Evolutionary conservation across 2,888 invertebrate species (phyloP), one percentile per base, ranked within the genome.

Genomic region (Auanema sp.): DNA sequence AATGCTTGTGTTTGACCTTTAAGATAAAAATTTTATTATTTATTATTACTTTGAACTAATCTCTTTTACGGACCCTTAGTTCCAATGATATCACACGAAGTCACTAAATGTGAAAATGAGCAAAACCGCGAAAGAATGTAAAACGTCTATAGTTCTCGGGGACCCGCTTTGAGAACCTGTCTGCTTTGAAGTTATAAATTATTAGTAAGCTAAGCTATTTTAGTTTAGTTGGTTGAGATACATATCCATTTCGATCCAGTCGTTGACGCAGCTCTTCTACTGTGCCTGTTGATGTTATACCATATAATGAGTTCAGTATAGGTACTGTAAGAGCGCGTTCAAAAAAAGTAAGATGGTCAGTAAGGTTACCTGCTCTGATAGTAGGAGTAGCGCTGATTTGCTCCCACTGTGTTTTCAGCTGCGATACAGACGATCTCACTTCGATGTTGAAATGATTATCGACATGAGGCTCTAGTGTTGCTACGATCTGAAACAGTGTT

Each of bases 211-310:
- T 33, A 33, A 33, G 33, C 33, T 33, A 33, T 33, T 33, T 33
- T 33, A 33, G 8, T 33, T 33, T 33, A 33, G 33, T 3, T 8
- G 33, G 51, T 16, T 60, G 60, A 16, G 62, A 42, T 14, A 81
- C 78, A 64, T 81, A 81, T 43, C 83, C 83, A 68, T 81, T 81
- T 56, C 71, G 74, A 66, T 81, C 81, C 57, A 83, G 63, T 14
- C 78, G 62, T 60, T 76, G 76, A 43, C 81, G 58, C 11, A 83
- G 58, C 47, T 81, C 81, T 59, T 82, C 83, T 2, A 77, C 69
- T 62, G 77, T 72, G 54, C 77, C 75, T 12, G 71, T 72, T 1
- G 71, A 63, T 1, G 69, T 63, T 24, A 67, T 64, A 16, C 71
- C 66, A 10, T 70, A 63, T 1, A 72, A 43, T 11, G 69, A 58